A percentile compares a stretch with the other conserved stretches of the same genome.
These are phyloP conservation scores for Pseudachorutes palmiensis DNA, from an alignment of 1,140 invertebrate species.

Conservation along the genomic window DNA sequence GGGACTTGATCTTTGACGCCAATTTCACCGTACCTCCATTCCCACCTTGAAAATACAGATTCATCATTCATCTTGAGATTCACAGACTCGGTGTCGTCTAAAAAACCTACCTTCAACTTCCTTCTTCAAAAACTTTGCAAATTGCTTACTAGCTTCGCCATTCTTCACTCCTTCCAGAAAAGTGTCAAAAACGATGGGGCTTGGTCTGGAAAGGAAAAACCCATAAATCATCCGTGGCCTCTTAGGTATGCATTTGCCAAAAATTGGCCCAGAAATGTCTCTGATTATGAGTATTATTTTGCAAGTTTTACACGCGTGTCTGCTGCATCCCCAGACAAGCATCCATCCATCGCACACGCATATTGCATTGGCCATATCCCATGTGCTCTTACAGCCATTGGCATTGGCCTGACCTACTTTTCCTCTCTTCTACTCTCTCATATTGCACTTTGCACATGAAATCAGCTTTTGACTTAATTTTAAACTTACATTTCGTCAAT, in stretches of 20 bases:
- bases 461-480: neutral
- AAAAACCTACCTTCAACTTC: slow-evolving; percentile 10
- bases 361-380: too few relatives aligned
- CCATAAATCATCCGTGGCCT: too few relatives aligned
- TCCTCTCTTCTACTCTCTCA: too few relatives aligned
- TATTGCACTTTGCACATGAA: too few relatives aligned
- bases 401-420: too few relatives aligned
- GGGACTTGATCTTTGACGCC: neutral
- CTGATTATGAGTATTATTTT: too few relatives aligned
- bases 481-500: slow-evolving; percentile 24
- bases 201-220: slow-evolving; percentile 13
- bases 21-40: neutral
- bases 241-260: too few relatives aligned
- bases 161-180: slow-evolving; percentile 25
- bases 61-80: neutral
- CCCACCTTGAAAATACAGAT: neutral
- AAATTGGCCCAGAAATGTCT: too few relatives aligned
- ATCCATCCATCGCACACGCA: too few relatives aligned
- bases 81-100: neutral
- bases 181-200: slow-evolving; percentile 14
- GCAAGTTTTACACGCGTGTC: too few relatives aligned
- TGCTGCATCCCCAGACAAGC: too few relatives aligned
- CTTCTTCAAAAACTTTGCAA: slow-evolving; percentile 24
- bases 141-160: slow-evolving; percentile 14
- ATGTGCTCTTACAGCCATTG: too few relatives aligned